phyloP scores from a whole-genome alignment of 2,113 vertebrate genomes.

The Cynoglossus semilaevis region DNA sequence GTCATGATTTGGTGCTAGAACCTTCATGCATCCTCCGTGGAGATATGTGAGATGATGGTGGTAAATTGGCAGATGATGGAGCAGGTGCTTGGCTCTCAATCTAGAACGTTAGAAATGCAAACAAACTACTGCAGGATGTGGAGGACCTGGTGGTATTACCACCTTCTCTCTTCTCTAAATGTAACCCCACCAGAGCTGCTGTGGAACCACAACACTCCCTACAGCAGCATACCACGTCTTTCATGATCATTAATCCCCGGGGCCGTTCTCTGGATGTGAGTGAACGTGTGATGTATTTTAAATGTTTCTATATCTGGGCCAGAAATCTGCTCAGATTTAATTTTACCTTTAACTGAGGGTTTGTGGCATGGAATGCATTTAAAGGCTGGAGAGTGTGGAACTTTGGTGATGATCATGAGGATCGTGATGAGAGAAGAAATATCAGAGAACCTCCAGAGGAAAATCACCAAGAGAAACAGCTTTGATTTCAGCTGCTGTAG shows the following conservation, averaged over 20 bases:
- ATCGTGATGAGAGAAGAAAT: slow-evolving; percentile 62
- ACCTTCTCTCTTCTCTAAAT: slow-evolving; percentile 25
- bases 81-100: slow-evolving; percentile 37
- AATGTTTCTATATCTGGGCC: background rate
- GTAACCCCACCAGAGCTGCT: slow-evolving; percentile 50
- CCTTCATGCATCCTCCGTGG: slow-evolving; percentile 11
- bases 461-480: slow-evolving; percentile 47
- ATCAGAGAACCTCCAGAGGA: slow-evolving; percentile 58
- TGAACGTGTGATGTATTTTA: background rate
- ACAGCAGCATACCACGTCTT: slow-evolving; percentile 23
- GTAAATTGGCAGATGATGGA: slow-evolving; percentile 45
- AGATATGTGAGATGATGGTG: slow-evolving; percentile 13
- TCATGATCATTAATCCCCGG: slow-evolving; percentile 48
- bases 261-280: slow-evolving; percentile 8
- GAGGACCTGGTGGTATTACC: slow-evolving; percentile 31
- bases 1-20: too few relatives aligned
- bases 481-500: slow-evolving; percentile 70
- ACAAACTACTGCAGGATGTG: slow-evolving; percentile 17
- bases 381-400: slow-evolving; percentile 27
- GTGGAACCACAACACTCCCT: slow-evolving; percentile 19
- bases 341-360: background rate
- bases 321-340: background rate
- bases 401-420: slow-evolving; percentile 51
- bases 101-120: slow-evolving; percentile 14
- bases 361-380: slow-evolving; percentile 1